Evolutionary conservation across 2,113 vertebrate genomes (phyloP).

Genomic region (Herpetotheres cachinnans): DNA sequence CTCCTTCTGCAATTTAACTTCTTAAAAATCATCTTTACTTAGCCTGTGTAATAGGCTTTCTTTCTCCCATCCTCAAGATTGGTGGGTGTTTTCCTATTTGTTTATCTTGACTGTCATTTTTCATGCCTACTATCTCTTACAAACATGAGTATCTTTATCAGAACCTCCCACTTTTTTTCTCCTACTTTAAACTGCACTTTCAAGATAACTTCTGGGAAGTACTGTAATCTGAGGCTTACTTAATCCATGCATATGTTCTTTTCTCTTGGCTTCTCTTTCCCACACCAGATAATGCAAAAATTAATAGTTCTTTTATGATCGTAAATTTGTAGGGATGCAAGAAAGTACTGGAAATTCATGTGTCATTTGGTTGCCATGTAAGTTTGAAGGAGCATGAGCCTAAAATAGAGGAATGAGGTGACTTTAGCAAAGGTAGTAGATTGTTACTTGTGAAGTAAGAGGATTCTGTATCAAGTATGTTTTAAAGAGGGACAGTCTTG

Average conservation of each 20-base stretch:
- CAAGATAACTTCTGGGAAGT: slow-evolving; percentile 31
- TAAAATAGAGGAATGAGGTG: not conserved
- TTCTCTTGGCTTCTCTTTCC: not conserved
- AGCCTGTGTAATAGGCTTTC: not conserved
- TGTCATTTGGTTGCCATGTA: not conserved
- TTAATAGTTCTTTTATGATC: not conserved
- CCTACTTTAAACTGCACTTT: not conserved
- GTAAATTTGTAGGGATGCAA: not conserved
- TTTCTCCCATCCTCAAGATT: not conserved
- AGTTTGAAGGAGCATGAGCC: not conserved
- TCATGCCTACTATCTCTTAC: slow-evolving; percentile 30
- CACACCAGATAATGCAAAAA: not conserved
- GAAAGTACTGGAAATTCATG: not conserved
- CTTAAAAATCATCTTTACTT: not conserved
- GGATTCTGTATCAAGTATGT: not conserved
- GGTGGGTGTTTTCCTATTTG: not conserved
- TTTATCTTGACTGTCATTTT: slow-evolving; percentile 29
- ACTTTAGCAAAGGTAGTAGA: not conserved
- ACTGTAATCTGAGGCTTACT: not conserved
- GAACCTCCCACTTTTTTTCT: not conserved
- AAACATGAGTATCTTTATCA: slow-evolving; percentile 45
- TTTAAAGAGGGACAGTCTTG: not conserved
- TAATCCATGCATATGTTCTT: not conserved
- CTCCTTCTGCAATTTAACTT: not conserved
- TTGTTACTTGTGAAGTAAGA: not conserved